Evolutionary conservation across 2,797 vertebrate genomes (phyloP), one percentile per base, ranked within the genome.

Genomic region (Pyrocephalus nanus): DNA sequence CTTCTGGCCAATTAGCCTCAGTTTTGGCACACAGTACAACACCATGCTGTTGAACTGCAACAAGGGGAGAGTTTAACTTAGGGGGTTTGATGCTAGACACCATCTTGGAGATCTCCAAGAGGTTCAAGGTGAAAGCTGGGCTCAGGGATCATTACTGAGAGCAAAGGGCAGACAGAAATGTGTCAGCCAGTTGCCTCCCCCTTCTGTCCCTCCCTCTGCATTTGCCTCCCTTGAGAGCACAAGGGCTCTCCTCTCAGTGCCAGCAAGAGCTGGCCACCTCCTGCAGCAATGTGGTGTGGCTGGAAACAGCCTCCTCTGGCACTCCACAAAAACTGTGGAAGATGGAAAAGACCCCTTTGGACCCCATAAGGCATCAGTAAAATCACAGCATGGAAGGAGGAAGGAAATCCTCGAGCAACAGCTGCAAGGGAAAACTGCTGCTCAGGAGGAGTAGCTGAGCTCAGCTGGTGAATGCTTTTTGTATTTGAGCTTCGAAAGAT

Each of bases 31-130:
- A 42, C 99, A 99, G 97, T 99, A 99, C 38, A 99, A 98, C 96
- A 99, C 96, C 99, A 99, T 99, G 88, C 99, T 99, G 97, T 99
- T 99, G 97, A 99, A 99, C 99, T 99, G 97, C 4, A 96, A 96
- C 14, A 75, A 42, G 69, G 53, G 21, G 94, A 64, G 45, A 77
- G 17, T 25, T 32, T 36, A 61, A 58, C 9, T 50, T 30, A 32
- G 81, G 30, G 12, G 11, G 16, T 47, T n/a, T 23, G 23, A 20
- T 6, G 19, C 26, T 64, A 54, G 45, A 81, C 54, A 86, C 13
- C 38, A 40, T 40, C 38, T 12, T 40, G 38, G 38, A 40, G 38
- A 40, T 40, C 38, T 40, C 38, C 38, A 40, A 84, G 53, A 71
- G 29, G 53, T 60, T 61, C 53, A 67, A 85, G 32, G 36, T 55